These are phyloP conservation scores for Eurystomus glaucurus DNA, from an alignment of 2,797 vertebrate genomes.

Conservation along the genomic window DNA sequence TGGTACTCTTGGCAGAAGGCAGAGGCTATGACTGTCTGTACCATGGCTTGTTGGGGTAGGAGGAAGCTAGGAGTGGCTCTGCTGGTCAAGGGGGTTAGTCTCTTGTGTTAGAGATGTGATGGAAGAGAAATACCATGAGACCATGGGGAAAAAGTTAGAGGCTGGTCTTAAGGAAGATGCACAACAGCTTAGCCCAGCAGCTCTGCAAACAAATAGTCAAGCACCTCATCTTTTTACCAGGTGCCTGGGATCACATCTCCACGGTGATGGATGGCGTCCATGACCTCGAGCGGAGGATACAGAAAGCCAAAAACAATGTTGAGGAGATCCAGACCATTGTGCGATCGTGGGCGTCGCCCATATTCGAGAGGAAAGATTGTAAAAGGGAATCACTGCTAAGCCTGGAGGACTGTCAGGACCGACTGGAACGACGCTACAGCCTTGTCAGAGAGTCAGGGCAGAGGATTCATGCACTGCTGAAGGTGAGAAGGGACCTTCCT, in stretches of 20 bases:
- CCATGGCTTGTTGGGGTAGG: neutral
- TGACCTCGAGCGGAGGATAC: constrained; percentile 89
- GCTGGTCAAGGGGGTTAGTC: accelerated
- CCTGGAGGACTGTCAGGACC: constrained; percentile 87
- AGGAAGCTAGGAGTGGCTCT: neutral
- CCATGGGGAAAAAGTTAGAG: accelerated
- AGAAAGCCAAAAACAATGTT: constrained; percentile 90
- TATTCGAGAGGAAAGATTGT: constrained; percentile 91
- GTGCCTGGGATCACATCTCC: constrained; percentile 89
- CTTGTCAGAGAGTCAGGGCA: constrained; percentile 87
- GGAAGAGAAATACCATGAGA: neutral
- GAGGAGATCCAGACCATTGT: constrained; percentile 89
- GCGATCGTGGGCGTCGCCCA: constrained; percentile 87
- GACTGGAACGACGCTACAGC: constrained; percentile 84
- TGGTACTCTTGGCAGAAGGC: neutral
- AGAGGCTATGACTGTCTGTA: neutral
- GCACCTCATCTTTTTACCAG: constrained; percentile 75
- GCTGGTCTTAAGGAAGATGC: neutral
- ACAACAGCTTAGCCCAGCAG: neutral
- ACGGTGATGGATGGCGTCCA: constrained; percentile 80
- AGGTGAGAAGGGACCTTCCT: constrained; percentile 79
- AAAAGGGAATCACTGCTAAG: constrained; percentile 89
- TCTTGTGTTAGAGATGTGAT: neutral
- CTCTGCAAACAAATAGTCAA: neutral
- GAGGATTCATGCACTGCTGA: constrained; percentile 89